Base-by-base conservation (phyloP, 2,888 invertebrate species). In the Drosophila formosana region DNA sequence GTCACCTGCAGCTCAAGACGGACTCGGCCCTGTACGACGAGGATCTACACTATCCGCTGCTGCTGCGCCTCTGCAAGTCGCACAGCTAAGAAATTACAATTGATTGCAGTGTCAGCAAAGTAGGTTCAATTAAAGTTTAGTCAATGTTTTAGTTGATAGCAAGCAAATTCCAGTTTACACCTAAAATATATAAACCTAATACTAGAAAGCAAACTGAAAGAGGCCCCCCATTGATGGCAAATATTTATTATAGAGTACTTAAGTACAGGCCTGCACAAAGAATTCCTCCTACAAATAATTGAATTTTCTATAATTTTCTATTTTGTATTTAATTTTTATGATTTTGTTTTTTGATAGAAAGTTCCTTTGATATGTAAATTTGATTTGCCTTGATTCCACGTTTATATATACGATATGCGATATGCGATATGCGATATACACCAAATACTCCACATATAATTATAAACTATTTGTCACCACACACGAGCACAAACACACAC, bases 41-140 rank as follows among this genome's bases (percentile, higher is more conserved):
- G 89, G 94, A 95, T 91, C 94, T 95, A 70, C 96, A 96, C 91
- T 96, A 95, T 92, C 96, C 96, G 49, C 93, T 96, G 75, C 93
- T 96, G 66, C 92, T 96, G 82, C 94, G 94, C 87, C 92, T 96
- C 64, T 84, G 79, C 56, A 92, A 92, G 67, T 72, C 80, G 47
- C 73, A 64, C 18, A 86, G 85, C 73, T 86, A 86, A 8, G 13
- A n/a, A n/a, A 13, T 11, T 55, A 43, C 37, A 56, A 39, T 52
- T 67, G 23, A 28, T 28, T 25, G 56, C 39, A 39, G 7, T 39
- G 39, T 13, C 39, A 39, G 39, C 39, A 18, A 30, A 32, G 45
- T 77, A 60, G 69, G 50, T 72, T 79, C 85, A 81, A 76, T 81
- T 87, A 67, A 66, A 13, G 3, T 34, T 78, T 84, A 87, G 84